These are phyloP conservation scores for Chlamydotis undulata DNA, from an alignment of 2,113 vertebrate species.

Conservation along the genomic window DNA sequence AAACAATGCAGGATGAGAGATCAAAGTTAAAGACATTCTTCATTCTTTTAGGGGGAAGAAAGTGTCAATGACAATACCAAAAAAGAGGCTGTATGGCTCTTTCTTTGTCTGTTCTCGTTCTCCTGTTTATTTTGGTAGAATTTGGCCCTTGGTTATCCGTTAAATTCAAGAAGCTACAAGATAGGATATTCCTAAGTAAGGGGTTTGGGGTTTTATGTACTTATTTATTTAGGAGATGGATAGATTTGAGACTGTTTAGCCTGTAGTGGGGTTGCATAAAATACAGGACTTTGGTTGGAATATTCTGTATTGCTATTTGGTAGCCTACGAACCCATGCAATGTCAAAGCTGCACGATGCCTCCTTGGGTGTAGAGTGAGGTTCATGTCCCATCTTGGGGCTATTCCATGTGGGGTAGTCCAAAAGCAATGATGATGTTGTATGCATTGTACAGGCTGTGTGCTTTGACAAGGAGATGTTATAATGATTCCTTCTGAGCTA, in stretches of 20 bases:
- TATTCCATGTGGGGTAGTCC: background rate
- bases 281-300: background rate
- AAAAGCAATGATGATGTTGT: accelerated
- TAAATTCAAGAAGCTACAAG: background rate
- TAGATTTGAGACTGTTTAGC: background rate
- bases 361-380: background rate
- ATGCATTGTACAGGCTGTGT: background rate
- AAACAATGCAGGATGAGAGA: background rate
- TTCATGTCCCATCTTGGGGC: background rate
- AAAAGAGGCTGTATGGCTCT: background rate
- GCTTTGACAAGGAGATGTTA: background rate
- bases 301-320: background rate
- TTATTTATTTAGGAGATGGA: background rate
- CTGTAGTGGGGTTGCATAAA: background rate
- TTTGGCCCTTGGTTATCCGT: background rate
- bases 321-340: background rate
- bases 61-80: background rate
- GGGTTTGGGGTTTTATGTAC: background rate
- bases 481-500: background rate
- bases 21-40: background rate
- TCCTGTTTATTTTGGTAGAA: background rate
- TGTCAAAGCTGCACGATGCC: background rate
- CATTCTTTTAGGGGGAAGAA: background rate
- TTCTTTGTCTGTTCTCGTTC: background rate
- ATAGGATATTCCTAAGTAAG: background rate